Base-by-base conservation (phyloP, 2,888 invertebrate species). In the Cheilosia scutellata region DNA sequence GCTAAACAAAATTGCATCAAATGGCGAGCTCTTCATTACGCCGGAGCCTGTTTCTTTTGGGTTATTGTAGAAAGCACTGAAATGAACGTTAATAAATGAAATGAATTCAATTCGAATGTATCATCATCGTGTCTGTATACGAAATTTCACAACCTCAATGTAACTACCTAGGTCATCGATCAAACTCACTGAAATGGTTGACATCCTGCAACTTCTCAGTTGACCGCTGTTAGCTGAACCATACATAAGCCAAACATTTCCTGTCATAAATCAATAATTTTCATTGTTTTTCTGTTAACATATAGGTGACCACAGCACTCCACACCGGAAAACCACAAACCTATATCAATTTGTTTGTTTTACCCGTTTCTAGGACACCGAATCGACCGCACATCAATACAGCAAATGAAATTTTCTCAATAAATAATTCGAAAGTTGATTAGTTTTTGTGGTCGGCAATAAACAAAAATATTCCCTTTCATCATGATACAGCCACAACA, bases 361-460 rank as follows among this genome's bases (percentile, higher is more conserved):
- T 9, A 25, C 11, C 44, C 2, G 4, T 27, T 40, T 42, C 47
- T 49, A 20, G 37, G 9, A 51, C 13, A 29, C 11, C n/a, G 40
- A 33, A 53, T 31, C 33, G 42, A 31, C 25, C 62, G 53, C 62
- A 68, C 29, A 49, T 33, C 31, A 33, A 33, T 33, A 60, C 44
- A 49, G n/a, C 33, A 37, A 57, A 82, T 60, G 57, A 57, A 80
- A 66, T 70, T 51, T 68, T 51, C 16, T 51, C 66, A 65, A 66
- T 53, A 9, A 60, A 78, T 62, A 49, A 37, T 63, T 13, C 47
- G 27, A 7, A 66, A 47, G 31, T 53, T 79, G 79, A 84, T 84
- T 84, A 75, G 70, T 79, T 84, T 84, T 57, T 84, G 70, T 29
- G 79, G 74, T 77, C 37, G 16, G 13, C 25, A 55, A 74, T 63